Conservation (phyloP, 2,797 vertebrate species). For the Lophius americanus region DNA sequence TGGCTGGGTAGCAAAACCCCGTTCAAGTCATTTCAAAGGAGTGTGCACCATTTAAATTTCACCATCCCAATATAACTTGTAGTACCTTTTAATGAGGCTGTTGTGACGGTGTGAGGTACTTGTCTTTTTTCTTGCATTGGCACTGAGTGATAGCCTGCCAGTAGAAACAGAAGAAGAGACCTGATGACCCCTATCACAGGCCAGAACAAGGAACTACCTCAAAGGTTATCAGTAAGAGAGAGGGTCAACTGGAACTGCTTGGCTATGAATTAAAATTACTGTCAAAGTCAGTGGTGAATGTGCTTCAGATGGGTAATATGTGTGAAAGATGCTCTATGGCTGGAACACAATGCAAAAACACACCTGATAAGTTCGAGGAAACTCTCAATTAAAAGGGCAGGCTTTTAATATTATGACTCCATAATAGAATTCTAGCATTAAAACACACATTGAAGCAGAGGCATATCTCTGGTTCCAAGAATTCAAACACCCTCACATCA, state of each 20-base stretch:
- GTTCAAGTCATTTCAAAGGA: constrained; percentile 26
- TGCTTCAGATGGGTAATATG: too few relatives aligned
- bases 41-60: constrained; percentile 22
- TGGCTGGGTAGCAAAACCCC: constrained; percentile 33
- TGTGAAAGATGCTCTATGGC: too few relatives aligned
- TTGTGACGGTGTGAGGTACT: constrained; percentile 31
- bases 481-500: constrained; percentile 43
- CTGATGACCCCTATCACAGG: constrained; percentile 8
- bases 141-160: constrained; percentile 56
- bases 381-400: too few relatives aligned
- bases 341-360: too few relatives aligned
- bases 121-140: constrained; percentile 21
- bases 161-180: constrained; percentile 27
- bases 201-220: constrained; percentile 42
- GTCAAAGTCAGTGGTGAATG: too few relatives aligned
- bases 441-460: constrained; percentile 38
- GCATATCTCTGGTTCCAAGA: neutral
- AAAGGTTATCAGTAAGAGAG: constrained; percentile 22
- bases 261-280: too few relatives aligned
- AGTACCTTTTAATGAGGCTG: constrained; percentile 9
- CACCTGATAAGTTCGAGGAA: too few relatives aligned
- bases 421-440: constrained; percentile 25
- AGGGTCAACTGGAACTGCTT: too few relatives aligned
- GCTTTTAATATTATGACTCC: too few relatives aligned
- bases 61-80: constrained; percentile 22